phyloP scores from a whole-genome alignment of 2,888 invertebrate species.

The Neoaliturus tenellus region DNA sequence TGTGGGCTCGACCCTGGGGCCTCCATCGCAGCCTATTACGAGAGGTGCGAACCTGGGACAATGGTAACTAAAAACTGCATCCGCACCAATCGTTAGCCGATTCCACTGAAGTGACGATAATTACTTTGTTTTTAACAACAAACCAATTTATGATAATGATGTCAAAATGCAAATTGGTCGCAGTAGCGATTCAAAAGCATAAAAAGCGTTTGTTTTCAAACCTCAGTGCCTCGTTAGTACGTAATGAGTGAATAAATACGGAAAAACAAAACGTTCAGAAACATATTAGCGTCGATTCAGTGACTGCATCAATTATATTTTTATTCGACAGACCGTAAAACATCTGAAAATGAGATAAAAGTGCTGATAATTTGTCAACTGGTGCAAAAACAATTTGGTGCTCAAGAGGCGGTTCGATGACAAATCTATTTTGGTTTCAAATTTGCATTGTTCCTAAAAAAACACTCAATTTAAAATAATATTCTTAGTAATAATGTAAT shows the following conservation, averaged over 20 bases:
- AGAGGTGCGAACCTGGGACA: neutral
- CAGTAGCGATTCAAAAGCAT: conserved; percentile 15
- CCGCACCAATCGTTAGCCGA: neutral
- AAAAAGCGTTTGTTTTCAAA: conserved; percentile 41
- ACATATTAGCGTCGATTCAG: conserved; percentile 25
- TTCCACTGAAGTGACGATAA: conserved; percentile 21
- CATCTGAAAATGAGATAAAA: conserved; percentile 24
- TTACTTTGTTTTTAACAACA: conserved; percentile 24
- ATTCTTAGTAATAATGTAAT: too few species aligned
- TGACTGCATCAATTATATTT: conserved; percentile 33
- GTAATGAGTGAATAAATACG: conserved; percentile 34
- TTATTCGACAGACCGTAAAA: conserved; percentile 10
- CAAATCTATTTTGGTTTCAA: neutral
- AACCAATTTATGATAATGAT: conserved; percentile 47
- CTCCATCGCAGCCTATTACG: neutral
- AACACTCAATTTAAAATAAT: too few species aligned
- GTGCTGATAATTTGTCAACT: neutral
- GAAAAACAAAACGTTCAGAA: neutral
- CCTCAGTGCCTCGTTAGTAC: conserved; percentile 18
- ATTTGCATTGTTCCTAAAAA: neutral
- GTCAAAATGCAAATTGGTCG: conserved; percentile 45
- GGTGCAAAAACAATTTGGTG: neutral
- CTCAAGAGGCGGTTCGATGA: neutral
- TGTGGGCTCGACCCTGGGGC: too few species aligned
- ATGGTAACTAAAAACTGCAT: neutral